phyloP scores from a whole-genome alignment of 2,797 vertebrate species.

The Salarias fasciatus region DNA sequence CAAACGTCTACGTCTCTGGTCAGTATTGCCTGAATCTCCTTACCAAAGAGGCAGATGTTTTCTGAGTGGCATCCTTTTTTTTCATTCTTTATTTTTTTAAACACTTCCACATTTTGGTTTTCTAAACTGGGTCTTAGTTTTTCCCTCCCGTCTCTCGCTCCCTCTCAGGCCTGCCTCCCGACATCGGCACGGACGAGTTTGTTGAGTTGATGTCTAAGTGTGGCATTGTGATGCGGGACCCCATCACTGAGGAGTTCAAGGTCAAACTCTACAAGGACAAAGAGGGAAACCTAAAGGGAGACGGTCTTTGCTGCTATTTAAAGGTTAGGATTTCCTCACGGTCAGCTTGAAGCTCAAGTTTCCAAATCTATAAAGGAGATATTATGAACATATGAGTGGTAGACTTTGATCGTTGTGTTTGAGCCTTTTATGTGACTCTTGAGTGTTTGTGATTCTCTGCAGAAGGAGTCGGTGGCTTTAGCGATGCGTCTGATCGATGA shows the following conservation, averaged over 20 bases:
- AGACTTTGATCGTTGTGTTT: not conserved
- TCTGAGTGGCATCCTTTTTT: not conserved
- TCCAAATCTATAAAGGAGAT: not conserved
- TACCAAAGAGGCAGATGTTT: not conserved
- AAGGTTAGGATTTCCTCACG: conserved; percentile 74
- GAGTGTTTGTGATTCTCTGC: conserved; percentile 42
- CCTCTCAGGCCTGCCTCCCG: conserved; percentile 89
- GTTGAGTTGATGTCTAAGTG: conserved; percentile 93
- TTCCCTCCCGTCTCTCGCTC: not conserved
- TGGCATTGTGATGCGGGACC: conserved; percentile 96
- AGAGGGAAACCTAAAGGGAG: conserved; percentile 95
- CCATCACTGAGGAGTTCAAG: conserved; percentile 92
- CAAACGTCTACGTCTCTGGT: conserved; percentile 97
- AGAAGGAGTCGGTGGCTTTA: conserved; percentile 90
- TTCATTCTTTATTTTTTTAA: conserved; percentile 1
- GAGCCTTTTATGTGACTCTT: not conserved
- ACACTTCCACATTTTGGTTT: not conserved
- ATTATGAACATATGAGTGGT: too few species aligned
- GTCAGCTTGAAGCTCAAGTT: not conserved
- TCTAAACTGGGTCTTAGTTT: too few species aligned
- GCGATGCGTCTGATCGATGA: conserved; percentile 93
- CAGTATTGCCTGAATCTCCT: conserved; percentile 23
- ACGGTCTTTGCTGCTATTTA: conserved; percentile 96
- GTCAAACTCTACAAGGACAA: conserved; percentile 96
- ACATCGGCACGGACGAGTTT: conserved; percentile 94